Evolutionary conservation across 2,113 vertebrate genomes (phyloP).

Genomic region (Jaculus jaculus): DNA sequence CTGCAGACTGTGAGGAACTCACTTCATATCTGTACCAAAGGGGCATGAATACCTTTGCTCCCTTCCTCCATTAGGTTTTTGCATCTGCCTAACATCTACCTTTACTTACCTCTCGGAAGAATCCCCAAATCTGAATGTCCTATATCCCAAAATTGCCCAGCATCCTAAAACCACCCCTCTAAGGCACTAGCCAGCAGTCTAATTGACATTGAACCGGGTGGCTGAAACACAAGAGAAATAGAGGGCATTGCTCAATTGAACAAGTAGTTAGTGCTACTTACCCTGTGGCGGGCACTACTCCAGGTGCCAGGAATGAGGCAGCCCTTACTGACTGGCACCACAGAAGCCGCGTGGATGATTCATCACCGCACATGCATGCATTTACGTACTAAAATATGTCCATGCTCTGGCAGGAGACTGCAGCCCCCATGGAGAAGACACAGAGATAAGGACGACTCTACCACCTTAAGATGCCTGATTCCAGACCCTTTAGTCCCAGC

Average conservation of each 20-base stretch:
- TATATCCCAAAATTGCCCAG: background rate
- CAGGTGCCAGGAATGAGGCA: background rate
- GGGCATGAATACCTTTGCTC: background rate
- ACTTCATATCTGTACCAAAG: background rate
- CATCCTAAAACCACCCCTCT: background rate
- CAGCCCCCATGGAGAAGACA: fast-evolving
- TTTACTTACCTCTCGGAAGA: background rate
- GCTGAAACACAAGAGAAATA: background rate
- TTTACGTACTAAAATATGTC: background rate
- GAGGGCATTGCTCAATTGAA: background rate
- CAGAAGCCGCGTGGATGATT: background rate
- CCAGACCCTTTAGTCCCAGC: too few species aligned
- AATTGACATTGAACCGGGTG: background rate
- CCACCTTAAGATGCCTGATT: too few species aligned
- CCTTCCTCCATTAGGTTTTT: background rate
- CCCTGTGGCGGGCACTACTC: background rate
- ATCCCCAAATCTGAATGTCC: background rate
- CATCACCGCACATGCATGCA: background rate
- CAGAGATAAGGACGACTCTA: background rate
- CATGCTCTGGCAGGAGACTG: background rate
- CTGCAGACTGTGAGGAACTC: background rate
- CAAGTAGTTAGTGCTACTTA: background rate
- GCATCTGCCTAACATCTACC: background rate
- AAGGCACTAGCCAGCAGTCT: background rate
- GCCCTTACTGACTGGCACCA: background rate